phyloP scores from a whole-genome alignment of 2,113 vertebrate genomes.

The Planiliza haematocheilus region DNA sequence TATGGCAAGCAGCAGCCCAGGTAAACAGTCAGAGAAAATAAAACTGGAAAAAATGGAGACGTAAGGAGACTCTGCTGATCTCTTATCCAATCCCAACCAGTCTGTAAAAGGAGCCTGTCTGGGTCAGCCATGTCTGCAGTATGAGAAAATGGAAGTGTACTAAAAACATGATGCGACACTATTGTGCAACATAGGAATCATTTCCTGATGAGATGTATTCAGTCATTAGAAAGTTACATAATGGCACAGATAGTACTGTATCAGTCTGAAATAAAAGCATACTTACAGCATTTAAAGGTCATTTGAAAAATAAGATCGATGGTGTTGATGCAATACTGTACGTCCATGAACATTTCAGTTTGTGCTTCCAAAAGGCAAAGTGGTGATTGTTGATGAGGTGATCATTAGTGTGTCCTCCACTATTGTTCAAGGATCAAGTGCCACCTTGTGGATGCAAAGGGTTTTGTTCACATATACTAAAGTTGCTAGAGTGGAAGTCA shows the following conservation, averaged over 20 bases:
- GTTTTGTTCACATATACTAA: too few species aligned
- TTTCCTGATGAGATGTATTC: neutral
- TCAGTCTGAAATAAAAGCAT: too few species aligned
- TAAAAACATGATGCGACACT: neutral
- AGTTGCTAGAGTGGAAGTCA: too few species aligned
- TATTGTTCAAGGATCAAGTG: neutral
- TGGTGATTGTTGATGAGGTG: too few species aligned
- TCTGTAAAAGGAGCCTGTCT: conserved; percentile 75
- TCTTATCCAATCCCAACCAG: conserved; percentile 83
- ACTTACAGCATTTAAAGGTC: too few species aligned
- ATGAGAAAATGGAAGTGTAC: neutral
- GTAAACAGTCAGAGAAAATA: conserved; percentile 87
- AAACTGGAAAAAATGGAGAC: conserved; percentile 87
- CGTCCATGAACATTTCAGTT: too few species aligned
- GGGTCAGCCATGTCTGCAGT: neutral
- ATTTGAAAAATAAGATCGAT: too few species aligned
- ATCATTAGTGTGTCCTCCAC: too few species aligned
- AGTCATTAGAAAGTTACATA: too few species aligned
- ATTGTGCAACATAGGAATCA: neutral
- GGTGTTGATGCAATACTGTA: too few species aligned
- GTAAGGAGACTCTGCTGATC: conserved; percentile 61
- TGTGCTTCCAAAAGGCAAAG: too few species aligned
- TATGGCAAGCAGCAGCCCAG: conserved; percentile 88
- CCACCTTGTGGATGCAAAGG: neutral
- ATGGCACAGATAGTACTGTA: too few species aligned